Base-by-base conservation (phyloP, 2,888 invertebrate genomes). In the Lapara coniferarum region DNA sequence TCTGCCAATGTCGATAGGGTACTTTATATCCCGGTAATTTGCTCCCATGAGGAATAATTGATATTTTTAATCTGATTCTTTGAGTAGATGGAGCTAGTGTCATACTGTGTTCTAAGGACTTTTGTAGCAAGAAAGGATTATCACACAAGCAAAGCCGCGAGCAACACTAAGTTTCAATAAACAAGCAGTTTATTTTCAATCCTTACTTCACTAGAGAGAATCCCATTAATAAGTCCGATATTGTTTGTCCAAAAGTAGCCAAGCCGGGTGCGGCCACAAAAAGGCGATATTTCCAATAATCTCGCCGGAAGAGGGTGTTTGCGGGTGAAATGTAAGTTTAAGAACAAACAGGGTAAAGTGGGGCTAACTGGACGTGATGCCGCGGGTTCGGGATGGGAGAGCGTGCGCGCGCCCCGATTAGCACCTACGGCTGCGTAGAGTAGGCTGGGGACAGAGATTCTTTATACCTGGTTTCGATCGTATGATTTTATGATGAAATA, bases 331-430 rank as follows among this genome's bases (percentile, higher is more conserved):
- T 82, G 87, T 91, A 92, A 92, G 82, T 81, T 81, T 81, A 82
- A 88, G 81, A 85, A 87, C 85, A 90, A 92, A 93, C 77, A 91
- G 89, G 89, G 85, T 88, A 88, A 87, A 88, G 88, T 89, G 87
- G 83, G 86, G 75, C 87, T 89, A 90, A 89, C 88, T 83, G 86
- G 86, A 77, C 81, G 82, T 83, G 77, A 81, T 80, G 84, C 79
- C 82, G 83, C 83, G 77, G 71, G 77, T 74, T 72, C 78, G 74
- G 72, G 70, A 68, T 71, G 71, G 67, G 46, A 67, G 71, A 73
- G 78, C 82, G 81, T 82, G 82, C 85, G 89, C 89, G 84, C 84
- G 77, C 76, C 69, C 73, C 85, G 85, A 88, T 93, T 93, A 93
- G 84, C 92, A 90, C 92, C 92, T 91, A 74, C 76, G 73, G 66